Evolutionary conservation across 2,113 vertebrate genomes (phyloP).

Genomic region (Apteryx owenii): DNA sequence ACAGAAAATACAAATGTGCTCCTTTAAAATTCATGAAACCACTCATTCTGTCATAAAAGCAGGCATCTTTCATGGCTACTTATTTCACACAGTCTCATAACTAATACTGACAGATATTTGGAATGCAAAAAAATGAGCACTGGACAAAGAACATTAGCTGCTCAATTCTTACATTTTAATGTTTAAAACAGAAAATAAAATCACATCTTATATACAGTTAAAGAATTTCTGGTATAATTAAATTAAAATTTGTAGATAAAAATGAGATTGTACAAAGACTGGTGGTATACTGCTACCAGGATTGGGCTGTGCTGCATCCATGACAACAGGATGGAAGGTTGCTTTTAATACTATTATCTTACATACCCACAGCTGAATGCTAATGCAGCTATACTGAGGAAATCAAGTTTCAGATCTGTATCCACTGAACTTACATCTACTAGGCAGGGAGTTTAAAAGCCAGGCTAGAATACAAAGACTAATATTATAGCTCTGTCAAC

Average conservation of each 20-base stretch:
- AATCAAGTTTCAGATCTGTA: conserved; percentile 83
- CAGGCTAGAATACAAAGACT: conserved; percentile 48
- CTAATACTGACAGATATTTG: conserved; percentile 68
- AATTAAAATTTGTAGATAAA: conserved; percentile 80
- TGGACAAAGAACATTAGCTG: conserved; percentile 51
- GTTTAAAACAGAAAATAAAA: conserved; percentile 46
- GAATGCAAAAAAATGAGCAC: conserved; percentile 1
- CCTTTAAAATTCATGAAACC: conserved; percentile 69
- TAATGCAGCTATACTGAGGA: conserved; percentile 80
- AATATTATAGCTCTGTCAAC: conserved; percentile 53
- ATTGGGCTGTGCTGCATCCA: conserved; percentile 82
- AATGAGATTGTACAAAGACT: conserved; percentile 75
- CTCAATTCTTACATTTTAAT: conserved; percentile 59
- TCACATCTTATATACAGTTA: conserved; percentile 17
- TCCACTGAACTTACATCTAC: conserved; percentile 74
- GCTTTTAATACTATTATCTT: conserved; percentile 87
- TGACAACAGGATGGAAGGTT: conserved; percentile 85
- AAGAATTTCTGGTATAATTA: conserved; percentile 72
- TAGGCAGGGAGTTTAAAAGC: conserved; percentile 61
- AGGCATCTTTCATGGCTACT: conserved; percentile 64
- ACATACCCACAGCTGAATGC: conserved; percentile 82
- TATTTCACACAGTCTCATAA: conserved; percentile 71
- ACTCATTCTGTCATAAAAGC: conserved; percentile 61
- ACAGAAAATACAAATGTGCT: conserved; percentile 61
- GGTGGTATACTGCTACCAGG: conserved; percentile 58